Evolutionary conservation across 53 echinoderm and acorn worm genomes (phyloP).

Genomic region (Holothuria scabra): DNA sequence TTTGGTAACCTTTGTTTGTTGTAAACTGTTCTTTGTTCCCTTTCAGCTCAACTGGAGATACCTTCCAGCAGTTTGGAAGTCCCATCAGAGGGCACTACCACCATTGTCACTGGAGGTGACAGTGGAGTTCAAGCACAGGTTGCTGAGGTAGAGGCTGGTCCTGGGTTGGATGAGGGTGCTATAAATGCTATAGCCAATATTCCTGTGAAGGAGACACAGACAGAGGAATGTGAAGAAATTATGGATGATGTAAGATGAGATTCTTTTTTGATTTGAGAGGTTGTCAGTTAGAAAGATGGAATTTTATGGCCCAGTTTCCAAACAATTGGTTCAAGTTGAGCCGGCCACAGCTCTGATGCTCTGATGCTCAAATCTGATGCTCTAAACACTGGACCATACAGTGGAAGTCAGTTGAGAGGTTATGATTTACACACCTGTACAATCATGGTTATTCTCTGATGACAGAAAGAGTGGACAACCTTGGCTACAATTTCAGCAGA

Average conservation of each 20-base stretch:
- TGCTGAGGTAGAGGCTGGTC: neutral
- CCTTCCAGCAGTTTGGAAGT: constrained; percentile 10
- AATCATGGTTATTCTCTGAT: no score
- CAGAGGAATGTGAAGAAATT: neutral
- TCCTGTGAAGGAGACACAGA: neutral
- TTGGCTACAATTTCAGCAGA: no score
- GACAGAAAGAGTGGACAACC: no score
- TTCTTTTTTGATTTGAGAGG: neutral
- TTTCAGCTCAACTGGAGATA: constrained; percentile 22
- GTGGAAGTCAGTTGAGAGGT: no score
- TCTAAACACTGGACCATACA: no score
- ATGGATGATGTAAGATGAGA: constrained; percentile 5
- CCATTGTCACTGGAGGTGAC: no score
- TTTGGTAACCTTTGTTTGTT: no score
- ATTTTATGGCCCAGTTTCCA: no score
- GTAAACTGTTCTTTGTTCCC: neutral
- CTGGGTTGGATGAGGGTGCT: neutral
- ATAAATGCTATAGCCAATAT: neutral
- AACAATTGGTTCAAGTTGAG: no score
- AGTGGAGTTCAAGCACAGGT: neutral
- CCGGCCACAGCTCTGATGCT: no score
- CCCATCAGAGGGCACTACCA: neutral
- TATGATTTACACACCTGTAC: no score
- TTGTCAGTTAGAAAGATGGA: neutral
- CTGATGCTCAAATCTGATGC: no score